These are phyloP conservation scores for Mongoloraphidia duomilia DNA, from an alignment of 2,888 invertebrate species.

Conservation along the genomic window DNA sequence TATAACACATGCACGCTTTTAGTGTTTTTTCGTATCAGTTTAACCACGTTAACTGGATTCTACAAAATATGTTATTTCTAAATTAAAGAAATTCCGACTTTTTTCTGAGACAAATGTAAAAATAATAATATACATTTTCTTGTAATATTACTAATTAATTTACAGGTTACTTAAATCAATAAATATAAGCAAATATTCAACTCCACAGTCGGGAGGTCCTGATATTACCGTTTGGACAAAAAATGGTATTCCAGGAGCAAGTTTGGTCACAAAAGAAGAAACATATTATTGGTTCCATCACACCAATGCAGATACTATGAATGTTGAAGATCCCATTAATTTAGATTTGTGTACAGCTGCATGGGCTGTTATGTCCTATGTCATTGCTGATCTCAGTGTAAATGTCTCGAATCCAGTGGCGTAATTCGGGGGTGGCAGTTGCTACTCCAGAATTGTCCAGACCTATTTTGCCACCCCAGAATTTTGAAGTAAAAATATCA, in stretches of 20 bases:
- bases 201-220: conserved; percentile 41
- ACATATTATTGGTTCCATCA: conserved; percentile 69
- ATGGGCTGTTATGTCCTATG: conserved; percentile 62
- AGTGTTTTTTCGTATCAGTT: too few relatives aligned
- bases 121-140: too few relatives aligned
- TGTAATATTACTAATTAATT: too few relatives aligned
- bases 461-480: too few relatives aligned
- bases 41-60: too few relatives aligned
- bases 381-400: conserved; percentile 60
- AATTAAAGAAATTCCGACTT: too few relatives aligned
- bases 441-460: too few relatives aligned
- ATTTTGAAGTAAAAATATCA: too few relatives aligned
- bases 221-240: conserved; percentile 49
- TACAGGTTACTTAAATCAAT: conserved; percentile 44
- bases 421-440: too few relatives aligned
- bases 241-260: conserved; percentile 54
- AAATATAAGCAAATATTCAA: conserved; percentile 45
- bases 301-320: conserved; percentile 64
- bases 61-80: too few relatives aligned
- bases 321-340: conserved; percentile 49
- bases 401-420: conserved; percentile 48
- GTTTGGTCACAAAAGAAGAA: conserved; percentile 50
- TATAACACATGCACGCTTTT: too few relatives aligned
- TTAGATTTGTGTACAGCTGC: conserved; percentile 62
- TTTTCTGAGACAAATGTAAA: too few relatives aligned